Conservation (phyloP, 2,888 invertebrate genomes). For the Lasius fuliginosus region DNA sequence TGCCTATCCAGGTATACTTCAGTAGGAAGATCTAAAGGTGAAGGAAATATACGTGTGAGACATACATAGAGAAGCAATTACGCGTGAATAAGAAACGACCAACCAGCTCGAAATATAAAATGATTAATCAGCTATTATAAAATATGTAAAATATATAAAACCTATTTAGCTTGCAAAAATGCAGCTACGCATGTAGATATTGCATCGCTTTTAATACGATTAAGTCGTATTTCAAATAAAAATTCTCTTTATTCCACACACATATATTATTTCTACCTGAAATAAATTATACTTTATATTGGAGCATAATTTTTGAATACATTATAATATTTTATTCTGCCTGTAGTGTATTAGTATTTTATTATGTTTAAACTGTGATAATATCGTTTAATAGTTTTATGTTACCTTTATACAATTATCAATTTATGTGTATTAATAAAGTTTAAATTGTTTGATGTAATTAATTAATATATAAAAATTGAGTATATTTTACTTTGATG, state of each 20-base stretch:
- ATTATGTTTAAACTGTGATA: neutral
- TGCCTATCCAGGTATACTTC: conserved; percentile 15
- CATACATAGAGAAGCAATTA: neutral
- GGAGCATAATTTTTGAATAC: neutral
- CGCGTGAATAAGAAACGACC: conserved; percentile 15
- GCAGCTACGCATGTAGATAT: neutral
- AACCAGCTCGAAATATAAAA: neutral
- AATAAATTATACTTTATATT: neutral
- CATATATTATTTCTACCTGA: neutral
- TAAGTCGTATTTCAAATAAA: neutral
- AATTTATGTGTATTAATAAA: neutral
- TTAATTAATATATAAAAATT: neutral
- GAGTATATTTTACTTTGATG: neutral
- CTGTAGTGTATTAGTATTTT: neutral
- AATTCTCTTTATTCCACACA: neutral
- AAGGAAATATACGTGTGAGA: neutral
- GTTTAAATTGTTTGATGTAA: neutral
- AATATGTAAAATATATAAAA: conserved; percentile 11
- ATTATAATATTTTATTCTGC: neutral
- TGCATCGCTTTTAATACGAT: neutral
- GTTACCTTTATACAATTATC: neutral
- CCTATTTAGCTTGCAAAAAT: neutral
- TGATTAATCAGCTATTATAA: conserved; percentile 19
- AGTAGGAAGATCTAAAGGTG: conserved; percentile 14
- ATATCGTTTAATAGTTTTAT: no score